A percentile compares a stretch with the other conserved stretches of the same genome.
These are phyloP conservation scores for Porphyrio hochstetteri DNA, from an alignment of 2,113 vertebrate species.

Conservation along the genomic window DNA sequence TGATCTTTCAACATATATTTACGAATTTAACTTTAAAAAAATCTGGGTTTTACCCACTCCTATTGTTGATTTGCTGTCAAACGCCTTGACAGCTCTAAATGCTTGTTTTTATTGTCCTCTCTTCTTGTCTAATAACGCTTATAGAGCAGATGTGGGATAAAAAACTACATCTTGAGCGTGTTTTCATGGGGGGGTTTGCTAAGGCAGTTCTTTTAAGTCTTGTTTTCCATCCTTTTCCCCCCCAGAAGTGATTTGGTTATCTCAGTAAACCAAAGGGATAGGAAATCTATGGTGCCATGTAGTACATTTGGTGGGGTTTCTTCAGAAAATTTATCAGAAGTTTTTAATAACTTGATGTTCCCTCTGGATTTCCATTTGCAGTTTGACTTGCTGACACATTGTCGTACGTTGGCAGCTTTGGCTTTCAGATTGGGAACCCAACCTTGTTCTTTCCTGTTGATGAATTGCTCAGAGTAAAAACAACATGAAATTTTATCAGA, in stretches of 20 bases:
- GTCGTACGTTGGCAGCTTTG: background rate
- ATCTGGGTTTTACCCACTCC: background rate
- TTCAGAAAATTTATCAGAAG: background rate
- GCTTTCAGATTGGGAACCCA: background rate
- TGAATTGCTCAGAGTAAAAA: background rate
- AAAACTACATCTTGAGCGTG: background rate
- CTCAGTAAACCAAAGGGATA: background rate
- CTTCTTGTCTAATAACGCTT: background rate
- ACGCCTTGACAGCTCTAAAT: background rate
- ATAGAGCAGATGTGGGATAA: background rate
- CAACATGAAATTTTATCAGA: background rate
- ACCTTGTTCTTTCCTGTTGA: background rate
- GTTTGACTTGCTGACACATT: background rate
- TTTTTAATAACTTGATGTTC: background rate
- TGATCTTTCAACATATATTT: background rate
- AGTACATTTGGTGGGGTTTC: background rate
- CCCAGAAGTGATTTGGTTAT: background rate
- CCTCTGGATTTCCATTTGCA: background rate
- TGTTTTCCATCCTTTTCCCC: background rate
- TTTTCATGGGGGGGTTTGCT: background rate
- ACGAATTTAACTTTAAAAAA: background rate
- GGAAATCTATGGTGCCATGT: background rate
- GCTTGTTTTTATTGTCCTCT: background rate
- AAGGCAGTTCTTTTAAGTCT: background rate
- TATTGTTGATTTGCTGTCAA: background rate